Evolutionary conservation across 2,797 vertebrate species (phyloP), one percentile per base, ranked within the genome.

Genomic region (Taenioides sp.): DNA sequence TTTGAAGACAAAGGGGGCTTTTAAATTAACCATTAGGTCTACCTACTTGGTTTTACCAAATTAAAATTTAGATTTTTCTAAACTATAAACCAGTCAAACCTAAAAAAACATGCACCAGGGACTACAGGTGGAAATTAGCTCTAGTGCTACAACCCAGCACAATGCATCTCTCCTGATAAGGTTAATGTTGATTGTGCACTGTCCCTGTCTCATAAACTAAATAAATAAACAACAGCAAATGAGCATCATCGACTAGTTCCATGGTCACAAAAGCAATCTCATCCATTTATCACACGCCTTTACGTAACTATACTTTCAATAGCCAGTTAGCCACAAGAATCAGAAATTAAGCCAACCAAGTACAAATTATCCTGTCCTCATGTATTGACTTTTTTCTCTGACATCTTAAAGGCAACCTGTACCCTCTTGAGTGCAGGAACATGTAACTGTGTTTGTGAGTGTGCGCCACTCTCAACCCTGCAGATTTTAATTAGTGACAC

Each of bases 401-500:
- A 59, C 25, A 27, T 59, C 1, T 59, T 27, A 17, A 58, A 57
- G 10, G 9, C 55, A 28, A 34, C 17, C 59, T 31, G 59, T 20
- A 61, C 17, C 16, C 59, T 28, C 18, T 23, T 31, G 27, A 17
- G 27, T 59, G 23, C 57, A 59, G 58, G 16, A 20, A 60, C 22
- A 52, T 9, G 18, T 31, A 27, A 66, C 64, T 25, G 23, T 66
- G 16, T 66, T 52, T 27, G 25, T 52, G 17, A 50, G 43, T 47
- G 16, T 49, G 10, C 27, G 54, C 27, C 27, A 55, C 34, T 18
- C 50, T 11, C 25, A 50, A 11, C 49, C 50, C 20, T 4, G 34
- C 47, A 71, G 70, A 25, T 49, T 60, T 55, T 52, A 37, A 55
- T 77, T 61, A 47, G 65, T 40, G 65, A 72, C 60, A 23, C 50